Evolutionary conservation across 2,113 vertebrate genomes (phyloP).

Genomic region (Lepus americanus): DNA sequence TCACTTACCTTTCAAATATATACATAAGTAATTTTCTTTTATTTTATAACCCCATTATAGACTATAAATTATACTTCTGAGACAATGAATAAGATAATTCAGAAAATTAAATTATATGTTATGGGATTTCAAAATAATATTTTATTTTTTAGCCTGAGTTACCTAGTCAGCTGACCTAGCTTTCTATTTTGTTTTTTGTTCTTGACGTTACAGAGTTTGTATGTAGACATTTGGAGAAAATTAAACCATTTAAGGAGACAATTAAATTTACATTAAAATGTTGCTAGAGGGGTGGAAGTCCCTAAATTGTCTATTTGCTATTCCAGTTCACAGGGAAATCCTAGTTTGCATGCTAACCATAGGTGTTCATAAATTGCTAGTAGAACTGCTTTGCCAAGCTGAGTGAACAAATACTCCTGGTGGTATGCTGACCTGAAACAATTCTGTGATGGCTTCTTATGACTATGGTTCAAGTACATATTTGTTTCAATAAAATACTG

Average conservation of each 20-base stretch:
- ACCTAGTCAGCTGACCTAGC: conserved; percentile 25
- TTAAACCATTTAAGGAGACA: conserved; percentile 57
- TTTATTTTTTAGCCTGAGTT: conserved; percentile 15
- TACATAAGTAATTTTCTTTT: background rate
- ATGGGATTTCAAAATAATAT: background rate
- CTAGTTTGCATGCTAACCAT: background rate
- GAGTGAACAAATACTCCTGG: conserved; percentile 4
- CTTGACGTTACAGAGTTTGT: conserved; percentile 27
- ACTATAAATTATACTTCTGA: background rate
- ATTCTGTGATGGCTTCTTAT: background rate
- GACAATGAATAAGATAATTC: background rate
- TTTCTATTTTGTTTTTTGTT: conserved; percentile 38
- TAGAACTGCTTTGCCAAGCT: conserved; percentile 18
- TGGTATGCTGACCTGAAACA: background rate
- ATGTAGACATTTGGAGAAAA: conserved; percentile 69
- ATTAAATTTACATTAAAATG: conserved; percentile 60
- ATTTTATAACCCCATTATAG: background rate
- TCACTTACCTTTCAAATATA: no score
- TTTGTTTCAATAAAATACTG: conserved; percentile 15
- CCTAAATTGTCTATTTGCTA: conserved; percentile 14
- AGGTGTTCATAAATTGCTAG: background rate
- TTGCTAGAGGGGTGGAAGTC: conserved; percentile 49
- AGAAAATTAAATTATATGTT: conserved; percentile 39
- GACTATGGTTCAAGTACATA: background rate
- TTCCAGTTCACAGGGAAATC: conserved; percentile 26